Conservation (phyloP, 2,797 vertebrate genomes). For the Phrynocephalus guinanensis region DNA sequence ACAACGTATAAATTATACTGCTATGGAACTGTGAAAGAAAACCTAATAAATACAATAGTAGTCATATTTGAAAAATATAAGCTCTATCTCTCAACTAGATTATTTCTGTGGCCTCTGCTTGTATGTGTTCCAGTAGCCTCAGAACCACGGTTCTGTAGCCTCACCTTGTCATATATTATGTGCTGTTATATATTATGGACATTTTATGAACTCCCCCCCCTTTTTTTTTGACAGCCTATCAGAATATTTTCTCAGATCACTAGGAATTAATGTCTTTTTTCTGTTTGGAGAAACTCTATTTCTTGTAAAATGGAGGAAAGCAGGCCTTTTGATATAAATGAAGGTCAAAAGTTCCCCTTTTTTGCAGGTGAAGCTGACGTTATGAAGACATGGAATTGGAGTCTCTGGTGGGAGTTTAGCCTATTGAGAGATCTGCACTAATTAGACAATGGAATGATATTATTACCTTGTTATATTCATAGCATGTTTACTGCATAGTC, state of each 20-base stretch:
- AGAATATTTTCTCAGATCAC: constrained; percentile 15
- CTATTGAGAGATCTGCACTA: constrained; percentile 27
- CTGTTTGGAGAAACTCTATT: neutral
- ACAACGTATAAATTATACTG: too few relatives aligned
- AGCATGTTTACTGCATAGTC: constrained; percentile 60
- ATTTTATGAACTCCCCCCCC: neutral
- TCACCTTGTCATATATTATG: neutral
- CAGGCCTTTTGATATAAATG: constrained; percentile 13
- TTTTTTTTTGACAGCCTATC: neutral
- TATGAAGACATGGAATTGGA: constrained; percentile 22
- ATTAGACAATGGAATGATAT: constrained; percentile 48
- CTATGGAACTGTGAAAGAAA: too few relatives aligned
- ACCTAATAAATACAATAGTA: too few relatives aligned
- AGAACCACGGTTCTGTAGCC: neutral
- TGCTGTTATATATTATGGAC: neutral
- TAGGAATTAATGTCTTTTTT: neutral
- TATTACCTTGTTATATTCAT: constrained; percentile 57
- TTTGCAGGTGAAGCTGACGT: neutral
- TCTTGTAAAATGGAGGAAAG: neutral
- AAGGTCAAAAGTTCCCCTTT: constrained; percentile 34
- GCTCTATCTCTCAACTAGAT: too few relatives aligned
- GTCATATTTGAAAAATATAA: too few relatives aligned
- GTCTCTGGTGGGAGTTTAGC: constrained; percentile 5
- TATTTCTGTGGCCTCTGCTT: too few relatives aligned
- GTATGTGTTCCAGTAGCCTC: too few relatives aligned